Conservation (phyloP, 1,140 invertebrate species). For the Aphelenchoides besseyi region DNA sequence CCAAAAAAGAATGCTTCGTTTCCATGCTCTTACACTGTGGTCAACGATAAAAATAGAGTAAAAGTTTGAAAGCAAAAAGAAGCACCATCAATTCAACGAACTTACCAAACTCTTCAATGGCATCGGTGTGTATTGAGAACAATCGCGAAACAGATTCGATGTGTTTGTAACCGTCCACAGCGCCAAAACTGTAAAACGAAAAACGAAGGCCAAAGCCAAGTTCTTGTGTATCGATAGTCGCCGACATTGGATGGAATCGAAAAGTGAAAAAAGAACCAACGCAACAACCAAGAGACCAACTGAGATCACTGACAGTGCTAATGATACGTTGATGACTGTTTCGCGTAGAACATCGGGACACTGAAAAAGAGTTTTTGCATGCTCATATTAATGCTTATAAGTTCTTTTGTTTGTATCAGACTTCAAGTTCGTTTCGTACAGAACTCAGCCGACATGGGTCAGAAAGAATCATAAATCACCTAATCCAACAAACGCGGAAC, state of each 20-base stretch:
- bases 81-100: constrained; percentile 6
- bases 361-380: constrained; percentile 33
- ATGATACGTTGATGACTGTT: constrained; percentile 56
- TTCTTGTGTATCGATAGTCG: constrained; percentile 66
- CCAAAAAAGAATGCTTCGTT: not conserved
- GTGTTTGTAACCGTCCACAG: constrained; percentile 50
- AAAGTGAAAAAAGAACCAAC: constrained; percentile 57
- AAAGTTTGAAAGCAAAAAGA: not conserved
- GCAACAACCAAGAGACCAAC: constrained; percentile 54
- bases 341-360: constrained; percentile 58
- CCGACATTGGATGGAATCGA: constrained; percentile 60
- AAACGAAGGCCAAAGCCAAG: constrained; percentile 65
- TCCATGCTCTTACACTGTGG: not conserved
- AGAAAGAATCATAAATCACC: not conserved
- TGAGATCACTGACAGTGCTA: constrained; percentile 57
- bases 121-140: constrained; percentile 47
- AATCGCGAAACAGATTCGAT: constrained; percentile 59
- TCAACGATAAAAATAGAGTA: no score
- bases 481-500: not conserved
- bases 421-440: constrained; percentile 10
- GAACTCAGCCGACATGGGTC: not conserved
- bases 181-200: constrained; percentile 61
- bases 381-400: not conserved
- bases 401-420: constrained; percentile 8
- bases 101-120: constrained; percentile 40